Conservation (phyloP, 2,888 invertebrate genomes). For the Rhingia campestris region DNA sequence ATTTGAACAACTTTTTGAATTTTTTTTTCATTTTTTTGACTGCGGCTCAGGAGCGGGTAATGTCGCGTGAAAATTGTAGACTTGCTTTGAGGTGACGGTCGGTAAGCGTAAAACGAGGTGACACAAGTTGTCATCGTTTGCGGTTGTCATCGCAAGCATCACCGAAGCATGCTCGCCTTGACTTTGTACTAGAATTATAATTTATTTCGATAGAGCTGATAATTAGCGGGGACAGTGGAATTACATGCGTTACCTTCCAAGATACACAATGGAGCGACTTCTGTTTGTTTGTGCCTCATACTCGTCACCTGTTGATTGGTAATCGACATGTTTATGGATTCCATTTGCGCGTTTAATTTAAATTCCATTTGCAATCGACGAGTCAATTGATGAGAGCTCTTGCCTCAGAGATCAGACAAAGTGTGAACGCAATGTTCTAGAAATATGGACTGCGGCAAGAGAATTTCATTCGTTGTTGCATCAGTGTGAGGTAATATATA, state of each 20-base stretch:
- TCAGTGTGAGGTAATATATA: no score
- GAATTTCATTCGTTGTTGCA: neutral
- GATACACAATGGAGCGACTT: neutral
- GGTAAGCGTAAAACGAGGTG: constrained; percentile 31
- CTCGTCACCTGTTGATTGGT: no score
- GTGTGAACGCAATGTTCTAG: neutral
- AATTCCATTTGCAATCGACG: no score
- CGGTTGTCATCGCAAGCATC: constrained; percentile 8
- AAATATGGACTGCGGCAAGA: neutral
- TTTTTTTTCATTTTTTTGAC: neutral
- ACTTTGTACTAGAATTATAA: constrained; percentile 53
- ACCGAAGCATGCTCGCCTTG: constrained; percentile 42
- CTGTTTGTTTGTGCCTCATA: no score
- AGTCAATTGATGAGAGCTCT: no score
- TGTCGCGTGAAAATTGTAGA: constrained; percentile 18
- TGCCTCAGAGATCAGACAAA: neutral
- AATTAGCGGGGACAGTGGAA: neutral
- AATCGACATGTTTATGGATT: no score
- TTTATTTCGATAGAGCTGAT: neutral
- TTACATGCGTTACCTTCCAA: neutral
- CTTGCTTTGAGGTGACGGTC: constrained; percentile 34
- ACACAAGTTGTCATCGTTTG: constrained; percentile 41
- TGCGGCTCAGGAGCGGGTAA: constrained; percentile 5
- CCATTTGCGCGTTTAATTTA: no score
- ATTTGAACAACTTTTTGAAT: neutral